Evolutionary conservation across 2,113 vertebrate species (phyloP), one percentile per base, ranked within the genome.

Genomic region (Leucopsar rothschildi): DNA sequence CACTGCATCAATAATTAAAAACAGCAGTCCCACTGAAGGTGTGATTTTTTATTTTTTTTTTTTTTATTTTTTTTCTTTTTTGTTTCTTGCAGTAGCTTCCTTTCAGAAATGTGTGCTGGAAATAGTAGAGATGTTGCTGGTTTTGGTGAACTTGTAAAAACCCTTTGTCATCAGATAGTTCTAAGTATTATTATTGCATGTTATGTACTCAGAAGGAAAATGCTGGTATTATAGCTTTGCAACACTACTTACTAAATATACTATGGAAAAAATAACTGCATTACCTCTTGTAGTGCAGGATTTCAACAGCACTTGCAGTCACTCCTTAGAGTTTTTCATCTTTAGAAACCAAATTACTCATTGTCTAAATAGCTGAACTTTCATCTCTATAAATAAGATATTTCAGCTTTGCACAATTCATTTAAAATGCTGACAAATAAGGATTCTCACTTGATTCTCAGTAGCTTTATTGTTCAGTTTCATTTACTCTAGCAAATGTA

Each of bases 301-400:
- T 97, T 97, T 90, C 71, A 93, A 90, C 90, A 93, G 95, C 85
- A 92, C 93, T 97, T 91, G 93, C 92, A 94, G 92, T 97, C 91
- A 96, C 84, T 93, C 96, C 96, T 95, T 97, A 95, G 63, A 47
- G 93, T 92, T 97, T 95, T 92, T 96, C 96, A 97, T 96, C 95
- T 96, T 97, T 89, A 92, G 96, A 90, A 97, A 92, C 93, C 65
- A 96, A 97, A 97, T 97, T 97, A 94, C 96, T 95, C 97, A 97
- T 97, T 97, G 96, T 98, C 95, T 98, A 82, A 94, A 90, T 94
- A 93, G 96, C 96, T 97, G 91, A 97, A 97, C 91, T 96, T 97
- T 97, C 97, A 94, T 97, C 96, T 96, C 96, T 97, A 88, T 97
- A 96, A 98, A 97, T 97, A 97, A 97, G 93, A 83, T 83, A 96